These are phyloP conservation scores for Hypomesus transpacificus DNA, from an alignment of 2,113 vertebrate genomes.

Conservation along the genomic window DNA sequence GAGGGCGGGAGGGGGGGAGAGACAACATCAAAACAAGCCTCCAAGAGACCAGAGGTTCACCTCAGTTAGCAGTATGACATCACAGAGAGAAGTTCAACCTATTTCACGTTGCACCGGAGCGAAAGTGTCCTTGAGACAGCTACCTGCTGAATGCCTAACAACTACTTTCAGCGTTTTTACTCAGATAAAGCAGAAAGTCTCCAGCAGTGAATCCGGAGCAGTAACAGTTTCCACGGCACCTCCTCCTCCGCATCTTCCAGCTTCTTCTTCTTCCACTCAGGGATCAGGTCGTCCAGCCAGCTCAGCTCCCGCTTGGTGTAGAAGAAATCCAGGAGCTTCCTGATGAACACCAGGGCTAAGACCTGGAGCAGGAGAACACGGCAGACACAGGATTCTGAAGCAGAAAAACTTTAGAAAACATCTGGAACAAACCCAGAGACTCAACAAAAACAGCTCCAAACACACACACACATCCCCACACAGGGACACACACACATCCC, in stretches of 20 bases:
- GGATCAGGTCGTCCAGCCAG: slow-evolving; percentile 98
- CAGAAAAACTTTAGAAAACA: too few species aligned
- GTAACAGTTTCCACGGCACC: slow-evolving; percentile 61
- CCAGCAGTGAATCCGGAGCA: too few species aligned
- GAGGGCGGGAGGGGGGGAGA: slow-evolving; percentile 9
- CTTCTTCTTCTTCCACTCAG: slow-evolving; percentile 99
- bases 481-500: not conserved
- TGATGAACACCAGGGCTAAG: slow-evolving; percentile 93
- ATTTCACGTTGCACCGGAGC: not conserved
- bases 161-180: too few species aligned
- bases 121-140: too few species aligned
- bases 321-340: slow-evolving; percentile 94
- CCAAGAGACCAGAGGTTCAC: too few species aligned
- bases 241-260: slow-evolving; percentile 94
- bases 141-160: too few species aligned
- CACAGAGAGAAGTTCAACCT: not conserved
- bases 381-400: too few species aligned
- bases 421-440: too few species aligned
- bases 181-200: too few species aligned
- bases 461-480: not conserved
- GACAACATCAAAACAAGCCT: not conserved
- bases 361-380: slow-evolving; percentile 71
- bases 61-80: not conserved
- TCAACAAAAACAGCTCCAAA: too few species aligned
- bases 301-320: slow-evolving; percentile 95